Evolutionary conservation across 1,140 invertebrate genomes (phyloP).

Genomic region (Nephotettix cincticeps): DNA sequence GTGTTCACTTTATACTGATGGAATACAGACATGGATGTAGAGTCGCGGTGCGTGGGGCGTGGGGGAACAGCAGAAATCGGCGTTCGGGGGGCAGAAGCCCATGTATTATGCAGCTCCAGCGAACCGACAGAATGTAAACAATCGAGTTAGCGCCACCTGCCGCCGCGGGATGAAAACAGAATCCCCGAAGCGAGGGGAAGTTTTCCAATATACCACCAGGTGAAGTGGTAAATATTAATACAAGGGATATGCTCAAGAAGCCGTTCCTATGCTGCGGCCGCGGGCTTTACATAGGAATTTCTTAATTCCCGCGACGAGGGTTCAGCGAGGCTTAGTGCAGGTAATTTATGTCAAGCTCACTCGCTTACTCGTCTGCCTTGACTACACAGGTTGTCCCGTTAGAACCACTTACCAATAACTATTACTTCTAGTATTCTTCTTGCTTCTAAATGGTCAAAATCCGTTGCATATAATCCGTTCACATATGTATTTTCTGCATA

Average conservation of each 20-base stretch:
- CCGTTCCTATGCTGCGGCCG: background rate
- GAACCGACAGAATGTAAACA: background rate
- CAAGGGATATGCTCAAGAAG: background rate
- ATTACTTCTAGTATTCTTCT: no score
- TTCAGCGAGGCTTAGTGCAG: background rate
- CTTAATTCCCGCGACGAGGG: background rate
- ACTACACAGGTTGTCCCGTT: no score
- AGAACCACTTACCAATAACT: no score
- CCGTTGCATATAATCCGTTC: no score
- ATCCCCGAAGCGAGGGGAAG: background rate
- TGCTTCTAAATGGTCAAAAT: no score
- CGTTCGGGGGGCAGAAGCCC: background rate
- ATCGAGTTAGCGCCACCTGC: background rate
- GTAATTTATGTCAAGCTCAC: background rate
- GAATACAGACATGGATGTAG: no score
- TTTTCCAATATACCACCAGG: conserved; percentile 3
- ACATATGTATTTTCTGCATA: no score
- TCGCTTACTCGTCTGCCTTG: no score
- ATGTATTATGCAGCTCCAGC: conserved; percentile 3
- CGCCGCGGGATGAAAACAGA: no score
- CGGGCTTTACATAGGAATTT: conserved; percentile 4
- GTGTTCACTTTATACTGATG: no score
- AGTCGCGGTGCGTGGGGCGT: background rate
- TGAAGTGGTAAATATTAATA: conserved; percentile 8
- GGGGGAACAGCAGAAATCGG: background rate